These are phyloP conservation scores for Myotis daubentonii DNA, from an alignment of 2,797 vertebrate genomes.

Conservation along the genomic window DNA sequence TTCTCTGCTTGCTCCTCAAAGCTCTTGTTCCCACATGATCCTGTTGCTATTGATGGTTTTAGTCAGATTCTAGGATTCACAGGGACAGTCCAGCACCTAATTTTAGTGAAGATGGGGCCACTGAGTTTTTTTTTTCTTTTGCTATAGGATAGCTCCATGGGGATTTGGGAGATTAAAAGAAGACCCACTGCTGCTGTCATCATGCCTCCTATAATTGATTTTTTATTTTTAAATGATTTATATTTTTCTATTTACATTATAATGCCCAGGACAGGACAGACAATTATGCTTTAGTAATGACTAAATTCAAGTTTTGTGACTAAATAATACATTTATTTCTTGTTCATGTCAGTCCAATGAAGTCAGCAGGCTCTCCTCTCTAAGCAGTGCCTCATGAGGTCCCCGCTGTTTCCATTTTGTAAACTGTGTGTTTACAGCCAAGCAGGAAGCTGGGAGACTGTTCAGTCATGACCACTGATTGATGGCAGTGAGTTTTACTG, in stretches of 20 bases:
- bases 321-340: neutral
- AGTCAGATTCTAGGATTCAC: neutral
- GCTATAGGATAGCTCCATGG: neutral
- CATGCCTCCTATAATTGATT: neutral
- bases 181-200: neutral
- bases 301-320: neutral
- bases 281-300: neutral
- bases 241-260: neutral
- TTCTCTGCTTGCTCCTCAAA: neutral
- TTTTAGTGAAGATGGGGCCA: neutral
- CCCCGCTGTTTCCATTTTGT: neutral
- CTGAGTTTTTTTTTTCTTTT: neutral
- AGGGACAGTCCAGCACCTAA: neutral
- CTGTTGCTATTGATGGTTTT: neutral
- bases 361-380: neutral
- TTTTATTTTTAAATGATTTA: neutral
- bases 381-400: neutral
- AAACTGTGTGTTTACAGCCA: neutral
- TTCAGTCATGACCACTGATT: neutral
- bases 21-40: neutral
- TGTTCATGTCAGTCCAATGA: neutral
- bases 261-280: neutral
- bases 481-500: neutral
- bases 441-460: neutral
- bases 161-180: neutral